Evolutionary conservation across 2,797 vertebrate species (phyloP), one percentile per base, ranked within the genome.

Genomic region (Parotocinclus haroldoi): DNA sequence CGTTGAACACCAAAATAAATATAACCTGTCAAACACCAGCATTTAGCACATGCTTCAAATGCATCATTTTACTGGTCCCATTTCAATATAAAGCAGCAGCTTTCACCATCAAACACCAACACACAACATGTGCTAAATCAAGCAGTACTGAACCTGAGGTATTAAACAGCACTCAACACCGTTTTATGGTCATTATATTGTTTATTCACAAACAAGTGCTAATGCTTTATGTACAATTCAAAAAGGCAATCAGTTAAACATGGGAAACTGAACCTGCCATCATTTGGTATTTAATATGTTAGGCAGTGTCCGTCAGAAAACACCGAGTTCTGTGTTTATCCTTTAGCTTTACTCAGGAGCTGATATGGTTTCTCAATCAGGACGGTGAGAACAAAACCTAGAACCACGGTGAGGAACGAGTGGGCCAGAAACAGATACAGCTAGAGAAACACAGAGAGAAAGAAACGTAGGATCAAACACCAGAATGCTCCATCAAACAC

Each of bases 341-440:
- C 42, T 5, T 62, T 54, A 9, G 36, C 70, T 50, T 73, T 74
- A 49, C 77, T 89, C 66, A 92, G 72, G 16, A 85, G 79, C 60
- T 88, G 73, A 76, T 87, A 89, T 0, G 93, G 93, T 59, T 83
- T 92, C 84, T 94, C 92, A 10, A 94, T 60, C 71, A 90, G 79
- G 59, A 92, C 77, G 0, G 84, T 92, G 42, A 95, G 79, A 27
- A 84, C 66, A 36, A 88, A 85, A 59, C 89, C 87, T 6, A 73
- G 45, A 68, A 74, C 10, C 50, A 91, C 19, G 0, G 92, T 90
- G 76, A 92, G 71, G 51, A 86, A 65, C 48, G 89, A 74, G 73
- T 92, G 89, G 63, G 91, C 92, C 0, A 89, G 68, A 80, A 93
- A 94, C 69, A 93, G 80, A 72, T 91, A 94, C 76, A 94, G 84